Evolutionary conservation across 1,140 invertebrate species (phyloP).

Genomic region (Eriocheir sinensis): DNA sequence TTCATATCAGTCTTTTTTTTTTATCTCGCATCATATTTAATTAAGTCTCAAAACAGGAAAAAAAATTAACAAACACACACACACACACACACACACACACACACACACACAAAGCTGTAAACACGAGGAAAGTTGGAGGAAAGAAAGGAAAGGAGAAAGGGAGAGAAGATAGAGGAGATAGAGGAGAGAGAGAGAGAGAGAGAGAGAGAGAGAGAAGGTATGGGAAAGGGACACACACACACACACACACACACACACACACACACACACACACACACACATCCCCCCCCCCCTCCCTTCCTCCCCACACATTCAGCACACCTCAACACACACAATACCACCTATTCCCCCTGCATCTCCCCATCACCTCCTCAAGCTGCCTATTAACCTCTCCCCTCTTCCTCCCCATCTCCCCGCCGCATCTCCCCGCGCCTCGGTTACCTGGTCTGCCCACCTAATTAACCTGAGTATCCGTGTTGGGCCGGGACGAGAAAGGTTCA

Average conservation of each 20-base stretch:
- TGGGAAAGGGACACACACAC: constrained; percentile 12
- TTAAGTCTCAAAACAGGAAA: too few species aligned
- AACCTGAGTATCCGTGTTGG: not conserved
- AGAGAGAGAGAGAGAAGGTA: not conserved
- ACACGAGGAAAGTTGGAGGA: not conserved
- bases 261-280: constrained; percentile 50
- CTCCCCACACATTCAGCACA: not conserved
- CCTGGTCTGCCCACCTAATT: not conserved
- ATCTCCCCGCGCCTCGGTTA: not conserved
- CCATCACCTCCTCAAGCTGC: not conserved
- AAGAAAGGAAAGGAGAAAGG: not conserved
- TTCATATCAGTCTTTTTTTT: too few species aligned
- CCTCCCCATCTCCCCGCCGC: not conserved
- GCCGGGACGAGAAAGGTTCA: not conserved
- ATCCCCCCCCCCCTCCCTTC: not conserved
- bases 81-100: too few species aligned
- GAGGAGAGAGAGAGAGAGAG: not conserved
- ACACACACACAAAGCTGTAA: too few species aligned
- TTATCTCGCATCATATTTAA: too few species aligned
- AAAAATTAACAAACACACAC: too few species aligned
- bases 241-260: constrained; percentile 52
- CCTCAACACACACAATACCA: not conserved
- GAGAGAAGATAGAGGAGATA: not conserved
- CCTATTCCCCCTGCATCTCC: not conserved
- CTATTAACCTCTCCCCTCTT: not conserved